These are phyloP conservation scores for Stenurella melanura DNA, from an alignment of 2,888 invertebrate species.

Conservation along the genomic window DNA sequence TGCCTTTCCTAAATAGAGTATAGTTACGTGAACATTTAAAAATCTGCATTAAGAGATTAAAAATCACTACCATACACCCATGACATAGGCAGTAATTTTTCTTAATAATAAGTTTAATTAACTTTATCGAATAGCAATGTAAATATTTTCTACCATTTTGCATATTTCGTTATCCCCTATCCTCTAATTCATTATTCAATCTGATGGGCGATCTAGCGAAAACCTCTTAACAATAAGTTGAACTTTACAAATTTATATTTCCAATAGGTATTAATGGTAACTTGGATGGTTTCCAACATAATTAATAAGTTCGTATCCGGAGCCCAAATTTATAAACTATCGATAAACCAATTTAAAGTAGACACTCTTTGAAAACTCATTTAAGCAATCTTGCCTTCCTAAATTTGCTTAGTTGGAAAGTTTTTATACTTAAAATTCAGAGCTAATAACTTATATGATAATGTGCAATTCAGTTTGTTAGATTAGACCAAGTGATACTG, in stretches of 20 bases:
- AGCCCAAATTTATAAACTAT: not conserved
- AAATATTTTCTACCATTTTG: not conserved
- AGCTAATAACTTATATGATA: too few relatives aligned
- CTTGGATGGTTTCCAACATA: not conserved
- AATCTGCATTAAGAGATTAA: too few relatives aligned
- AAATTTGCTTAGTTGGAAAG: not conserved
- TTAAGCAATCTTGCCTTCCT: not conserved
- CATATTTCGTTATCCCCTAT: not conserved
- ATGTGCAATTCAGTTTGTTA: too few relatives aligned
- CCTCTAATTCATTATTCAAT: not conserved
- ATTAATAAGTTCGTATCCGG: not conserved
- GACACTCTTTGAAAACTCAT: not conserved
- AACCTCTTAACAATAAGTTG: not conserved
- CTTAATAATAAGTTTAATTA: too few relatives aligned
- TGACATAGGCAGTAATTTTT: too few relatives aligned
- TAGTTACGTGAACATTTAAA: too few relatives aligned
- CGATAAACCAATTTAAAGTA: slow-evolving; percentile 3
- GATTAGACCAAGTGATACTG: too few relatives aligned
- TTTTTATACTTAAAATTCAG: not conserved
- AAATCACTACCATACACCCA: too few relatives aligned
- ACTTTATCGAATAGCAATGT: too few relatives aligned
- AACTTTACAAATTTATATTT: not conserved
- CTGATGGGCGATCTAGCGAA: not conserved
- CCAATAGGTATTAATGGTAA: not conserved
- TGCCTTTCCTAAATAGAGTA: too few relatives aligned